These are phyloP conservation scores for Nothocercus julius DNA, from an alignment of 2,113 vertebrate species.

Conservation along the genomic window DNA sequence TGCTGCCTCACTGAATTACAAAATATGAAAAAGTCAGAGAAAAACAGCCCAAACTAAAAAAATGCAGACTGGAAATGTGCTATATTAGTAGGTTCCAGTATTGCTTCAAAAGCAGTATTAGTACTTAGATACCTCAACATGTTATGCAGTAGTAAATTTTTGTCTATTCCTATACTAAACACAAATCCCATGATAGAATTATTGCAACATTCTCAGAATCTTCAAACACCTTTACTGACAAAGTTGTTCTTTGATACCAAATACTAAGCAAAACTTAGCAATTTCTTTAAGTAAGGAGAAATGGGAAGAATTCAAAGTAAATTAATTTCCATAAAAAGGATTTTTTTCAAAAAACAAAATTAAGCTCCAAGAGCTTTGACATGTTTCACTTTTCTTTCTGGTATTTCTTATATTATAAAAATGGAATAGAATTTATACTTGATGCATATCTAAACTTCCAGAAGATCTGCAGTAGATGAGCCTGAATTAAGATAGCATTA, in stretches of 20 bases:
- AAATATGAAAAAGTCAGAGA: neutral
- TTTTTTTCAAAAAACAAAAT: conserved; percentile 20
- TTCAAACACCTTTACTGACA: neutral
- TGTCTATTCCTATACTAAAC: neutral
- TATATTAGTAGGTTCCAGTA: neutral
- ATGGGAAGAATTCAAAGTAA: neutral
- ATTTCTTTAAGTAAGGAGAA: neutral
- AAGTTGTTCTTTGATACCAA: neutral
- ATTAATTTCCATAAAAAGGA: neutral
- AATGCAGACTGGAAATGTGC: neutral
- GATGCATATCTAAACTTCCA: conserved; percentile 1
- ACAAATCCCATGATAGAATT: neutral
- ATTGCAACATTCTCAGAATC: neutral
- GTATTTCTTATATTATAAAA: neutral
- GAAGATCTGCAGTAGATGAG: neutral
- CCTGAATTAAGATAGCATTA: conserved; percentile 51
- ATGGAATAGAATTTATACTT: conserved; percentile 11
- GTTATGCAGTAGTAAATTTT: neutral
- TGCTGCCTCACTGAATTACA: neutral
- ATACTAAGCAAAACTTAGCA: neutral
- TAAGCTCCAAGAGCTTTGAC: neutral
- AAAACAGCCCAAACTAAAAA: neutral
- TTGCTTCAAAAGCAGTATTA: neutral
- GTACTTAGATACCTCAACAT: neutral
- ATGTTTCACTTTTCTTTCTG: neutral